phyloP scores from a whole-genome alignment of 2,888 invertebrate species.

The Homarus gammarus region DNA sequence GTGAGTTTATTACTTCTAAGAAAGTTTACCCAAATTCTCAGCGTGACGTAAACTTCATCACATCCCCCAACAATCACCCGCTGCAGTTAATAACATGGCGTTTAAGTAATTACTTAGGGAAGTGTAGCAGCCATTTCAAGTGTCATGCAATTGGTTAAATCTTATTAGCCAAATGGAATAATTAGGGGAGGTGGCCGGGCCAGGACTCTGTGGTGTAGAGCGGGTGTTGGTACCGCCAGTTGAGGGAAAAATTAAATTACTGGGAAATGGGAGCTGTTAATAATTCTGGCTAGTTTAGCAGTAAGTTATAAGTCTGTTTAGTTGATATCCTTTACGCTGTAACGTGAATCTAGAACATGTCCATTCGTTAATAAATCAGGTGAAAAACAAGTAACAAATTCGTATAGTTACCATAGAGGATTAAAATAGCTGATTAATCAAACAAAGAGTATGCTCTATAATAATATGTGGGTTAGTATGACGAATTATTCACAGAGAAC shows the following conservation, averaged over 20 bases:
- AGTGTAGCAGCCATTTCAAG: constrained; percentile 31
- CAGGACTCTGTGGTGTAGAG: constrained; percentile 9
- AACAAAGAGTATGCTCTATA: no score
- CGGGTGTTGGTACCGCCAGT: not conserved
- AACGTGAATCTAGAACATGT: no score
- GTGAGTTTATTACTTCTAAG: not conserved
- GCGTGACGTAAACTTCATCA: not conserved
- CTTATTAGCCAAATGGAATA: constrained; percentile 50
- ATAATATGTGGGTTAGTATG: no score
- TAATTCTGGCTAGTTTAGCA: not conserved
- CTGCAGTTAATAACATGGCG: not conserved
- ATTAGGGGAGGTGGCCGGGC: constrained; percentile 21
- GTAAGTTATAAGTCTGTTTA: not conserved
- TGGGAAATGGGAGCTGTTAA: not conserved
- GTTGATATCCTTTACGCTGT: not conserved
- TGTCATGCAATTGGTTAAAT: constrained; percentile 50
- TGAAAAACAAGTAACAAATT: no score
- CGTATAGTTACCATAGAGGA: no score
- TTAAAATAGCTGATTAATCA: no score
- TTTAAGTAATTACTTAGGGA: constrained; percentile 36
- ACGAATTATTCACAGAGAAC: no score
- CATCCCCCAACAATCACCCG: not conserved
- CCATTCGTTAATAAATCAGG: no score
- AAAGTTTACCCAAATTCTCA: not conserved
- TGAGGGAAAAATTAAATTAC: constrained; percentile 11